phyloP scores from a whole-genome alignment of 2,797 vertebrate species.

The Borostomias antarcticus region DNA sequence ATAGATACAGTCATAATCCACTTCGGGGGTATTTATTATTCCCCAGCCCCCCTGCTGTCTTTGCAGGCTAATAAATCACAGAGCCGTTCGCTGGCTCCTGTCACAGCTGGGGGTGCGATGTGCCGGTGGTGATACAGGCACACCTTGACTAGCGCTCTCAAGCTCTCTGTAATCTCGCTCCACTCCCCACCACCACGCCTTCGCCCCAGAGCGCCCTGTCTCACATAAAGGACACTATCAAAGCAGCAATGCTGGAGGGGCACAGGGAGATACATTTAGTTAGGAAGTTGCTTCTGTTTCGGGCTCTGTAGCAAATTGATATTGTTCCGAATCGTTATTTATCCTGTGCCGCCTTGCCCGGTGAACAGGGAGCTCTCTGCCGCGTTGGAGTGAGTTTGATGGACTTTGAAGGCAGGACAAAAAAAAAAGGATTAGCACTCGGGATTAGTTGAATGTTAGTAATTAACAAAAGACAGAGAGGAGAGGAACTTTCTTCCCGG shows the following conservation, averaged over 20 bases:
- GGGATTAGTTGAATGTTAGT: constrained; percentile 70
- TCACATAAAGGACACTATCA: constrained; percentile 64
- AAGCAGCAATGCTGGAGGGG: constrained; percentile 52
- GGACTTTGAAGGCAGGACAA: constrained; percentile 55
- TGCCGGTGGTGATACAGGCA: constrained; percentile 51
- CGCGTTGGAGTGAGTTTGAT: constrained; percentile 18
- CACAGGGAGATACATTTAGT: constrained; percentile 59
- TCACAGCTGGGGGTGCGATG: constrained; percentile 53
- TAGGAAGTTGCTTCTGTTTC: constrained; percentile 60
- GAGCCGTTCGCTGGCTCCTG: constrained; percentile 47
- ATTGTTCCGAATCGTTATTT: constrained; percentile 59
- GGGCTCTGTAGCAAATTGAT: constrained; percentile 59
- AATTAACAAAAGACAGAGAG: constrained; percentile 70
- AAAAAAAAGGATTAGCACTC: constrained; percentile 41
- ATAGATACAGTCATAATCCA: constrained; percentile 45
- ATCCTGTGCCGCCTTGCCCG: constrained; percentile 43
- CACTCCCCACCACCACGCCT: constrained; percentile 62
- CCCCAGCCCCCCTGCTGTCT: constrained; percentile 45
- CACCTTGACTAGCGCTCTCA: constrained; percentile 54
- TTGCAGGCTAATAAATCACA: constrained; percentile 64
- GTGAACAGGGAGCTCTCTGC: too few species aligned
- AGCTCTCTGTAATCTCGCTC: constrained; percentile 65
- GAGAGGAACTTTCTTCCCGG: constrained; percentile 56
- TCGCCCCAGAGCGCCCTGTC: constrained; percentile 57
- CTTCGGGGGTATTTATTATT: constrained; percentile 61